phyloP scores from a whole-genome alignment of 2,113 vertebrate genomes.

The Podiceps cristatus region DNA sequence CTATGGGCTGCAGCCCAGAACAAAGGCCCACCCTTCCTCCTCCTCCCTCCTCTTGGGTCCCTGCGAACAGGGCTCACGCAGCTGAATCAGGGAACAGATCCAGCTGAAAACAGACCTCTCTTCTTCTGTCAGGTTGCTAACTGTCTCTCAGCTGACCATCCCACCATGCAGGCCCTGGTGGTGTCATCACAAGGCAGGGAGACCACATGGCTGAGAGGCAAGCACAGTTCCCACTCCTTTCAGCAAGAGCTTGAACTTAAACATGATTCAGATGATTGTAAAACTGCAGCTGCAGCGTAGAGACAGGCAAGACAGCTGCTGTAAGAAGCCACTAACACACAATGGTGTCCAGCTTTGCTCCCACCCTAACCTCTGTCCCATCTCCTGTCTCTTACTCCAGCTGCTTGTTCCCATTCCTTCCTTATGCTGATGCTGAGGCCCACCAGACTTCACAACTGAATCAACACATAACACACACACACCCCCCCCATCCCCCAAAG shows the following conservation, averaged over 20 bases:
- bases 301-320: not conserved
- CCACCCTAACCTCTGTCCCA: not conserved
- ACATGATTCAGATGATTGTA: not conserved
- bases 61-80: not conserved
- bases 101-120: not conserved
- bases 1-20: constrained; percentile 12
- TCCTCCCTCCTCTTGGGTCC: not conserved
- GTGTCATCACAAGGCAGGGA: not conserved
- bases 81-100: not conserved
- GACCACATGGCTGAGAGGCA: not conserved
- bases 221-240: not conserved
- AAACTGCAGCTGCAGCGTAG: not conserved
- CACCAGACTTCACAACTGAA: not conserved
- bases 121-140: not conserved
- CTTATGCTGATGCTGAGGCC: not conserved
- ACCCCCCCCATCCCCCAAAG: not conserved
- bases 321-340: not conserved
- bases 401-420: not conserved
- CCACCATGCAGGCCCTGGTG: not conserved
- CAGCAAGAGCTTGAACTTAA: not conserved
- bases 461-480: not conserved
- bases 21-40: not conserved
- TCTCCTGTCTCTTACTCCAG: not conserved
- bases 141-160: not conserved
- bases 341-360: not conserved